Conservation (phyloP, 2,113 vertebrate species). For the Gorsachius goisagi region DNA sequence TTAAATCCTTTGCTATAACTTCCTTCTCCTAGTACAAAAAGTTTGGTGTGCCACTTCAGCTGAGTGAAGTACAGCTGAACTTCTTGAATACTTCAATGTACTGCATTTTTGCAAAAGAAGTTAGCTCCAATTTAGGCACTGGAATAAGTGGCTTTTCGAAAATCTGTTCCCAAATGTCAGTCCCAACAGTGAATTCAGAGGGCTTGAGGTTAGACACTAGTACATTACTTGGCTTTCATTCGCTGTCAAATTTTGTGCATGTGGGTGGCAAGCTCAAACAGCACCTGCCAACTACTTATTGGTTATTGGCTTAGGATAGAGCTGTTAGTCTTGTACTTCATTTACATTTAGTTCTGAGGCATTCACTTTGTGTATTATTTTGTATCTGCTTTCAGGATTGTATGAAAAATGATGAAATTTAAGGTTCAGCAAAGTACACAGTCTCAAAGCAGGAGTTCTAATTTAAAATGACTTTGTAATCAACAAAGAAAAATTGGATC, state of each 20-base stretch:
- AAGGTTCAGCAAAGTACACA: background rate
- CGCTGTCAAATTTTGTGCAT: background rate
- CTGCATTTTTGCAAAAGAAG: background rate
- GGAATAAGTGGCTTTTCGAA: background rate
- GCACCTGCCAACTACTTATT: background rate
- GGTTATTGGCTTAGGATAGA: slow-evolving; percentile 2
- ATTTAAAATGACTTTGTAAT: background rate
- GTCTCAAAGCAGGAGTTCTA: background rate
- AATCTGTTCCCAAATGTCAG: slow-evolving; percentile 43
- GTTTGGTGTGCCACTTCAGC: background rate
- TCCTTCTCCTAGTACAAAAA: background rate
- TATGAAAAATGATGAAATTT: background rate
- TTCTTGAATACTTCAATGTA: background rate
- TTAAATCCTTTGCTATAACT: background rate
- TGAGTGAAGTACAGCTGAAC: background rate
- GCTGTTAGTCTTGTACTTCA: background rate
- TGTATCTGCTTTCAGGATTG: background rate
- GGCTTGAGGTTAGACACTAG: slow-evolving; percentile 16
- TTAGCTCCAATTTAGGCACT: background rate
- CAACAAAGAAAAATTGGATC: background rate
- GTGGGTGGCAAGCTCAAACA: slow-evolving; percentile 31
- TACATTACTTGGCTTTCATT: background rate
- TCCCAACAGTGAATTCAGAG: background rate
- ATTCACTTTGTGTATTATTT: background rate
- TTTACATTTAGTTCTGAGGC: background rate